These are phyloP conservation scores for Nannoperca australis DNA, from an alignment of 2,797 vertebrate species.

Conservation along the genomic window DNA sequence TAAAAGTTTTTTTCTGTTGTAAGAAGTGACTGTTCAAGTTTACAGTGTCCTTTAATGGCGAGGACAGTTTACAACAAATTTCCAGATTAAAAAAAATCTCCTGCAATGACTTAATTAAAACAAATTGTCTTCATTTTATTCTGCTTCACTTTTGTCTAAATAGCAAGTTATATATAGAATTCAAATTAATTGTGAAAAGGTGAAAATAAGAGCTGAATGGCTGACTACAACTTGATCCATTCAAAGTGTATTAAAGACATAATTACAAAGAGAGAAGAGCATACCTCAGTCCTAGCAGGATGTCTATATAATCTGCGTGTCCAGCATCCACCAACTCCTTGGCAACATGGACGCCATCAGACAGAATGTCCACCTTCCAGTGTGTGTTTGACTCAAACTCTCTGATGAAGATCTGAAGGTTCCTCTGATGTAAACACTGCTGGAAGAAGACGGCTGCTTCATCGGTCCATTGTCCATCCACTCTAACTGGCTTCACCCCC, in stretches of 20 bases:
- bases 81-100: background rate
- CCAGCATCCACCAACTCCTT: conserved; percentile 81
- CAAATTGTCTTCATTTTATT: background rate
- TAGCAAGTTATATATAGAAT: background rate
- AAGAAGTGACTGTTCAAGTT: background rate
- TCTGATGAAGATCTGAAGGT: conserved; percentile 85
- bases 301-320: conserved; percentile 76
- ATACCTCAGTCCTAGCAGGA: conserved; percentile 72
- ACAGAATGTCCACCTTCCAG: conserved; percentile 86
- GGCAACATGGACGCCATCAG: conserved; percentile 78
- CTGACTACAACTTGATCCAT: background rate
- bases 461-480: conserved; percentile 84
- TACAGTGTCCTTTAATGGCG: background rate
- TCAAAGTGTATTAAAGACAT: background rate
- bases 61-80: background rate
- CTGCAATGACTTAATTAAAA: background rate
- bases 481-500: conserved; percentile 78
- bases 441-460: conserved; percentile 85
- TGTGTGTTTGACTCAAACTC: conserved; percentile 76
- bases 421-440: conserved; percentile 80
- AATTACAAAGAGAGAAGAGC: background rate
- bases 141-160: background rate
- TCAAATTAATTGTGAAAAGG: background rate
- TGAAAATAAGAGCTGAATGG: background rate
- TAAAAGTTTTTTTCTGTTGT: background rate